Base-by-base conservation (phyloP, 2,797 vertebrate species). In the Tokudaia muenninki region DNA sequence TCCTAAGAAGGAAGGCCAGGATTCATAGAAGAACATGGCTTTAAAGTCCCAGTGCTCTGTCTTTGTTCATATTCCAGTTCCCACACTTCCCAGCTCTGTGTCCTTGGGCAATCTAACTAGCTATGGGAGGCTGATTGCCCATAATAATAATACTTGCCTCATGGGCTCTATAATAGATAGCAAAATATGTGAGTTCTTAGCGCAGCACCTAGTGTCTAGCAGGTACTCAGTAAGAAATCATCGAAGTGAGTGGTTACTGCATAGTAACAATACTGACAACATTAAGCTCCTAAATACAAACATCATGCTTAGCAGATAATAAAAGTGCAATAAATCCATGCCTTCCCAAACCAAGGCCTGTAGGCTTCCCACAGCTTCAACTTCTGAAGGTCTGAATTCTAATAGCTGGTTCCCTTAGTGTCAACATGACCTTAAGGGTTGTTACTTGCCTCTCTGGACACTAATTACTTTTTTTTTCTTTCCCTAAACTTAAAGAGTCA, bases 11-110 rank as follows among this genome's bases (percentile, higher is more conserved):
- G 80, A 74, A 12, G 3, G 57, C 9, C 47, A 41, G 65, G 31
- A 61, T 94, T 95, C 75, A 70, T 24, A 19, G 94, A 94, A 72
- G 79, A 91, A 47, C 29, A 13, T 2, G 34, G 9, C 7, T 94
- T 59, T 63, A 41, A 37, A 87, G 52, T n/a, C 63, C 74, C 19
- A 78, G 2, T 24, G 6, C 37, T n/a, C 19, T 57, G 22, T 0
- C 24, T 50, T 79, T 41, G 4, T 93, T 90, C 63, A 6, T n/a
- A 47, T 44, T n/a, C 29, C 75, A 67, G 26, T 72, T 57, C 55
- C 41, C 47, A 41, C 21, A 37, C 50, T 94, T 82, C 83, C 90
- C 65, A 47, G 21, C 22, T 79, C 1, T 50, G 16, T 55, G 47
- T 61, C 63, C 31, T 67, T 94, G 29, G 3, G 21, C 82, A 77